phyloP scores from a whole-genome alignment of 2,113 vertebrate species.

The Malaclemys terrapin region DNA sequence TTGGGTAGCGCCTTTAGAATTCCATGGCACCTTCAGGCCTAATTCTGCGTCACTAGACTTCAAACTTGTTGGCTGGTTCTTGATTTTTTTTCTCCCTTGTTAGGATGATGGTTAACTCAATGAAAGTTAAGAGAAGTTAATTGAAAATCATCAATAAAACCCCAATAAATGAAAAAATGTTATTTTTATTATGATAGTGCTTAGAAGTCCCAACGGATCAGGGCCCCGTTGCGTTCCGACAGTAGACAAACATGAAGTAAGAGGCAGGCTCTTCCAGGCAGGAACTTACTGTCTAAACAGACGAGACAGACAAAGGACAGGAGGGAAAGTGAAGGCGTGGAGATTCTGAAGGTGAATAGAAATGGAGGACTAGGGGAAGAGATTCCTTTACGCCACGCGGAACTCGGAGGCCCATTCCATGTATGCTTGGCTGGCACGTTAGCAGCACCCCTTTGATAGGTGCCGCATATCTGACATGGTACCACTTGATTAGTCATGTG shows the following conservation, averaged over 20 bases:
- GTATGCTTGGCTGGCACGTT: background rate
- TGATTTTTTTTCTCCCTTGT: background rate
- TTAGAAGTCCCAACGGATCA: accelerated
- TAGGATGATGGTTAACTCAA: background rate
- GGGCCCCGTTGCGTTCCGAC: accelerated
- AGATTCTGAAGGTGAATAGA: background rate
- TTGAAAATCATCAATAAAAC: background rate
- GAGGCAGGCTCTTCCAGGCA: background rate
- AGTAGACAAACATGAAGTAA: accelerated
- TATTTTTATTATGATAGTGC: accelerated
- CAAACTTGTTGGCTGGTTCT: background rate
- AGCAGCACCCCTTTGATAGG: background rate
- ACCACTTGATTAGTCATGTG: background rate
- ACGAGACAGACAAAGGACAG: background rate
- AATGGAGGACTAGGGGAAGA: background rate
- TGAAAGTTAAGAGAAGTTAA: background rate
- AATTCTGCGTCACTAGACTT: background rate
- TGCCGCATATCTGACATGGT: background rate
- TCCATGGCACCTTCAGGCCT: background rate
- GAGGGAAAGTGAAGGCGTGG: background rate
- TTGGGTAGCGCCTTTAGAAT: background rate
- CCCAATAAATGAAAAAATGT: accelerated
- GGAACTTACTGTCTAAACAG: background rate
- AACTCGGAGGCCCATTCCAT: background rate
- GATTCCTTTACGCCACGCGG: background rate